phyloP scores from a whole-genome alignment of 2,888 invertebrate genomes.

The Ophion obscuratus region DNA sequence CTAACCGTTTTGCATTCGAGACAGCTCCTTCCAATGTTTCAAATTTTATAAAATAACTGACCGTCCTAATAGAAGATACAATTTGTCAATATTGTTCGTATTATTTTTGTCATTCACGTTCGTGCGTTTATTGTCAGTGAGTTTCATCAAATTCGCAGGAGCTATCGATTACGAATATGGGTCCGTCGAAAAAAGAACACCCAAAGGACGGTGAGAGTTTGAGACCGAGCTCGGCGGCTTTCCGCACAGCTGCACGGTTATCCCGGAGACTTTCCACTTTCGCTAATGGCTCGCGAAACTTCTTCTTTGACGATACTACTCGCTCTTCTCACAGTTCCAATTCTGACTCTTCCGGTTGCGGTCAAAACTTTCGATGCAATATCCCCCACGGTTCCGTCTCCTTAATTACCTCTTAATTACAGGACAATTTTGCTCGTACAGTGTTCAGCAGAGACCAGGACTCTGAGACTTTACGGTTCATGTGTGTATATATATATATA shows the following conservation, averaged over 20 bases:
- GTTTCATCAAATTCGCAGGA: neutral
- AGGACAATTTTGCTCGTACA: slow-evolving; percentile 32
- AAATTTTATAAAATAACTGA: too few species aligned
- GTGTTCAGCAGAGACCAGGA: slow-evolving; percentile 28
- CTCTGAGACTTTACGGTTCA: neutral
- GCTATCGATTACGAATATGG: neutral
- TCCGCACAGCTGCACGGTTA: slow-evolving; percentile 25
- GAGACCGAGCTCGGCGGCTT: neutral
- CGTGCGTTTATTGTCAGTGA: neutral
- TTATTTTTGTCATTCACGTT: neutral
- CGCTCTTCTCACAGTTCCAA: slow-evolving; percentile 20
- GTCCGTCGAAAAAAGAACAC: neutral
- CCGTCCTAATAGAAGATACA: too few species aligned
- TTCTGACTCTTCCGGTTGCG: slow-evolving; percentile 35
- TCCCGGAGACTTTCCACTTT: slow-evolving; percentile 65
- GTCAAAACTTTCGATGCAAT: slow-evolving; percentile 56
- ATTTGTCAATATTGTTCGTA: neutral
- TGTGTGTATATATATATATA: neutral
- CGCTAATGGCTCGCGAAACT: slow-evolving; percentile 73
- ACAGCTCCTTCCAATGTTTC: too few species aligned
- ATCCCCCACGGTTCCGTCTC: slow-evolving; percentile 46
- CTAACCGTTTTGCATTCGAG: too few species aligned
- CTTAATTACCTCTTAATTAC: slow-evolving; percentile 54
- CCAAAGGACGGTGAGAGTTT: neutral
- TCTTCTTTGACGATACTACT: slow-evolving; percentile 66